A percentile compares a stretch with the other conserved stretches of the same genome.
These are phyloP conservation scores for Lordiphosa mommai DNA, from an alignment of 1,140 invertebrate genomes.

Conservation along the genomic window DNA sequence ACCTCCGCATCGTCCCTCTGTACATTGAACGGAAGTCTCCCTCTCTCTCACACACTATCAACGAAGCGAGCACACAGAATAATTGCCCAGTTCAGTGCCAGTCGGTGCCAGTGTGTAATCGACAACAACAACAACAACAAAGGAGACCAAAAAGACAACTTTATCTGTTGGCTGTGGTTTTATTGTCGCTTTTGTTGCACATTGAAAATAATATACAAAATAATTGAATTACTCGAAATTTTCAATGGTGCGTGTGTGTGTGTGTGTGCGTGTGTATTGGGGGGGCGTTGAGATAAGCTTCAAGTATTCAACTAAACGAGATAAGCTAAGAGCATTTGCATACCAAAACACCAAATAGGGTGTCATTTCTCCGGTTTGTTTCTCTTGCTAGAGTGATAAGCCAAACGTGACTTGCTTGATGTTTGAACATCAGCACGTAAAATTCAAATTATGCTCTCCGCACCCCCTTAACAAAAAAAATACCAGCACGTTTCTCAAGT, in stretches of 20 bases:
- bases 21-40: slow-evolving; percentile 33
- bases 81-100: slow-evolving; percentile 57
- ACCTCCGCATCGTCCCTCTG: too few relatives aligned
- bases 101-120: slow-evolving; percentile 66
- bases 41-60: slow-evolving; percentile 27
- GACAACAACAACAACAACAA: slow-evolving; percentile 50
- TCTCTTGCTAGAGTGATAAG: too few relatives aligned
- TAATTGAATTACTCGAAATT: slow-evolving; percentile 66
- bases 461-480: slow-evolving; percentile 45
- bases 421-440: slow-evolving; percentile 69
- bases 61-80: slow-evolving; percentile 44
- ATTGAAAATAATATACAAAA: slow-evolving; percentile 78
- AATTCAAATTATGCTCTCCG: slow-evolving; percentile 12
- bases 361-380: too few relatives aligned
- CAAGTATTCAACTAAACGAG: slow-evolving; percentile 41
- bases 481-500: slow-evolving; percentile 70
- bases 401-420: slow-evolving; percentile 61
- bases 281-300: slow-evolving; percentile 66
- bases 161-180: slow-evolving; percentile 54
- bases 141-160: slow-evolving; percentile 14
- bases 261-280: slow-evolving; percentile 12
- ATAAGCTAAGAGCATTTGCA: slow-evolving; percentile 55
- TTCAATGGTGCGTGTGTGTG: neutral
- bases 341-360: slow-evolving; percentile 17
- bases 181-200: slow-evolving; percentile 74